phyloP scores from a whole-genome alignment of 2,113 vertebrate genomes.

The Scatophagus argus region DNA sequence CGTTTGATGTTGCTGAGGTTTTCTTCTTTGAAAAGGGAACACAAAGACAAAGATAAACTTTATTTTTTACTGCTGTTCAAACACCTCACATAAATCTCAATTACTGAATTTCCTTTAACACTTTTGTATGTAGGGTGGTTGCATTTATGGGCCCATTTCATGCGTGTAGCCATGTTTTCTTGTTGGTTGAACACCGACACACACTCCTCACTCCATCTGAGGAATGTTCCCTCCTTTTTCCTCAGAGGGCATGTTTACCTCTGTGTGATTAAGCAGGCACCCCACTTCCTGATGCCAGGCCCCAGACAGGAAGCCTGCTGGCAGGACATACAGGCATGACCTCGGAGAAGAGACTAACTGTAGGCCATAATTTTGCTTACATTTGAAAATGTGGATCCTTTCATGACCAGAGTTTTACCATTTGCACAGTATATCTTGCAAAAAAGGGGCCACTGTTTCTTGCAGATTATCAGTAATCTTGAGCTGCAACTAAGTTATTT shows the following conservation, averaged over 20 bases:
- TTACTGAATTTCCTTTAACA: neutral
- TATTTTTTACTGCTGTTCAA: neutral
- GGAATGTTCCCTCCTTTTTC: conserved; percentile 72
- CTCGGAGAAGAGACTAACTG: neutral
- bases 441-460: neutral
- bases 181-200: conserved; percentile 22
- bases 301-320: conserved; percentile 65
- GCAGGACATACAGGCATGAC: conserved; percentile 32
- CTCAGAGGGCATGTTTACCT: conserved; percentile 65
- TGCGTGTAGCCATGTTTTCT: conserved; percentile 16
- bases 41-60: neutral
- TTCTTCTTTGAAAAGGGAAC: conserved; percentile 20
- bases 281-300: conserved; percentile 72
- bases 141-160: conserved; percentile 3
- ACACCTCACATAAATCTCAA: neutral
- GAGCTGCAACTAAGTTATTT: neutral
- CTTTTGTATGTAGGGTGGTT: neutral
- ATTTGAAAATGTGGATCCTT: neutral
- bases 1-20: conserved; percentile 11
- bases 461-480: conserved; percentile 1
- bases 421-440: neutral
- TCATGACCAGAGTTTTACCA: neutral
- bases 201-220: conserved; percentile 39
- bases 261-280: conserved; percentile 68
- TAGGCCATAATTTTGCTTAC: neutral